Base-by-base conservation (phyloP, 2,113 vertebrate species). In the Montifringilla adamsi region DNA sequence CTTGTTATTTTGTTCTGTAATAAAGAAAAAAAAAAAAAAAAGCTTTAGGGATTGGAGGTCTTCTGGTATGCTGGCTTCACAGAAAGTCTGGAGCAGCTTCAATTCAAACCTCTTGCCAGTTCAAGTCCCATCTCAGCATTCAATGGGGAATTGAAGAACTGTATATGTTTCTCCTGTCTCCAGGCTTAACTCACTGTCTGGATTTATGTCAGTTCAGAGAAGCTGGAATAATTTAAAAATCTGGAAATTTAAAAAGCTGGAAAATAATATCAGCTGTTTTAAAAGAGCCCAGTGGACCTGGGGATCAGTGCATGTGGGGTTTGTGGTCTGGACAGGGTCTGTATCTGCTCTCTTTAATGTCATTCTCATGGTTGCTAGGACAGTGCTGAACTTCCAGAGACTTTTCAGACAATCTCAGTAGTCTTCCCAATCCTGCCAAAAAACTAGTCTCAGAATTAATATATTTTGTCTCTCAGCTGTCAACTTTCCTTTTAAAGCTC, bases 141-240 rank as follows among this genome's bases (percentile, higher is more conserved):
- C 94, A 95, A 37, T 2, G 0, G 93, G 91, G 94, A 94, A 91
- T 62, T 93, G 84, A 87, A 93, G 53, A 73, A 27, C 67, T 97
- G 84, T 87, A 80, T 95, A 66, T 73, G 67, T 94, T 96, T 94
- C 87, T 94, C 67, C 63, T 83, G 93, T 94, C 96, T 96, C 91
- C 93, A 96, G 28, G 70, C 77, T 96, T 94, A 95, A 90, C 80
- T 94, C 91, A 52, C 77, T 92, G 87, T 95, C 93, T 93, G 92
- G 82, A 94, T 95, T 97, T 95, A 93, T 96, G 94, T 96, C 89
- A 83, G 78, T 77, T 83, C 76, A 94, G 94, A 95, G 60, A 94
- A 93, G 21, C 81, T 89, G 79, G 78, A 75, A 74, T 95, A 95
- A 96, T 91, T 94, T 76, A 76, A 94, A 97, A 96, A 84, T 27